phyloP scores from a whole-genome alignment of 2,113 vertebrate species.

The Myrmecobius fasciatus region DNA sequence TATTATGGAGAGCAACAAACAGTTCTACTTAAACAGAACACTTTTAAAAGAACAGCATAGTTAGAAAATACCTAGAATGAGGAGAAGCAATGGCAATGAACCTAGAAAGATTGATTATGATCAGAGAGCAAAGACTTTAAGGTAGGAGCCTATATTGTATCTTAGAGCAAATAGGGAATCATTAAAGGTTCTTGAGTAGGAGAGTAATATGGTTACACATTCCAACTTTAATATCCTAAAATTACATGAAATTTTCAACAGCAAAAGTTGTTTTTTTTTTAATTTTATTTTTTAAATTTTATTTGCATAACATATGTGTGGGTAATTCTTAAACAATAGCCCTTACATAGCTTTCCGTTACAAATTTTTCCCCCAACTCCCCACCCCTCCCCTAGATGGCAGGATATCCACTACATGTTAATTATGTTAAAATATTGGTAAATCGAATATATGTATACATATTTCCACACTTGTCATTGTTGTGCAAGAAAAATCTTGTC shows the following conservation, averaged over 20 bases:
- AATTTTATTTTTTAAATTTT: too few species aligned
- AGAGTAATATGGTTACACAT: not conserved
- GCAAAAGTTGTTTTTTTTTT: too few species aligned
- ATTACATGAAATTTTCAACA: not conserved
- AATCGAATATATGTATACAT: too few species aligned
- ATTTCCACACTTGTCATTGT: too few species aligned
- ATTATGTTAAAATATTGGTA: too few species aligned
- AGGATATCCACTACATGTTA: too few species aligned
- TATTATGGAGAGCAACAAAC: not conserved
- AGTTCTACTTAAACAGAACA: not conserved
- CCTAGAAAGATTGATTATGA: not conserved
- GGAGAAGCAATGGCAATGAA: not conserved
- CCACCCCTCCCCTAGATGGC: too few species aligned
- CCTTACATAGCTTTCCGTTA: too few species aligned
- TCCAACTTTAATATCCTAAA: not conserved
- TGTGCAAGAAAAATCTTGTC: too few species aligned
- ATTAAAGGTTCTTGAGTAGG: not conserved
- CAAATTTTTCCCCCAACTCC: too few species aligned
- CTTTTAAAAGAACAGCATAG: not conserved
- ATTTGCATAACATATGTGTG: too few species aligned
- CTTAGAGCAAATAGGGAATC: not conserved
- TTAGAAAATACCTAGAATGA: not conserved
- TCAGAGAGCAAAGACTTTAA: not conserved
- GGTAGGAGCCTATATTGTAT: not conserved
- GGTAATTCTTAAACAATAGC: too few species aligned